Base-by-base conservation (phyloP, 2,888 invertebrate genomes). In the Eupithecia vulgata region DNA sequence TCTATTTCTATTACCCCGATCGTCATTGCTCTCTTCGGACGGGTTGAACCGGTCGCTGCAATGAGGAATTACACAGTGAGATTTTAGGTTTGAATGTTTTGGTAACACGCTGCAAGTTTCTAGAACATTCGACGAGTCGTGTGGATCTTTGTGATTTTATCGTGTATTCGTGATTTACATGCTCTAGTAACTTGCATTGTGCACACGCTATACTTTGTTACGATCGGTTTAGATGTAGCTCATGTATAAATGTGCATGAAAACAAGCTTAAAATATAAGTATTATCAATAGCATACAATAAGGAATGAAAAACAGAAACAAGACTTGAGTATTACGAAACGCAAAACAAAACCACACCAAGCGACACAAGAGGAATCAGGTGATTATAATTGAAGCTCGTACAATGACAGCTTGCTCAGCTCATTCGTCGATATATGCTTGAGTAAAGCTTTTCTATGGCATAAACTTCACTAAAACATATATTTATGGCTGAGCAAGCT, bases 11-110 rank as follows among this genome's bases (percentile, higher is more conserved):
- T 82, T 82, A 13, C 87, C 85, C 85, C 86, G 83, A 34, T 89
- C 87, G 30, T 90, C 89, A 17, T 80, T 75, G 70, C 83, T 85
- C 66, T 90, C 87, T 71, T 88, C 85, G 25, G 83, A 81, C 79
- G 89, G 87, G 72, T 85, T 85, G 75, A 82, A 87, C 78, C 84
- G 88, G 40, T 84, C 84, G 7, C 84, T 84, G 82, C 13, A 73
- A 84, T 81, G 3, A 15, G 59, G 4, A 72, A 34, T 62, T n/a
- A 15, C 5, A 15, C 2, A 15, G 57, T 68, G 17, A 61, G 48
- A 61, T 34, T 7, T 66, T 37, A 15, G 42, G 42, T 70, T 62
- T 37, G 25, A 37, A 21, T 65, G 52, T 64, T 37, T 42, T 25
- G 37, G 42, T 64, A 12, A 17, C 66, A 67, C 30, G 65, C 70